phyloP scores from a whole-genome alignment of 2,113 vertebrate genomes.

The Corynorhinus townsendii region DNA sequence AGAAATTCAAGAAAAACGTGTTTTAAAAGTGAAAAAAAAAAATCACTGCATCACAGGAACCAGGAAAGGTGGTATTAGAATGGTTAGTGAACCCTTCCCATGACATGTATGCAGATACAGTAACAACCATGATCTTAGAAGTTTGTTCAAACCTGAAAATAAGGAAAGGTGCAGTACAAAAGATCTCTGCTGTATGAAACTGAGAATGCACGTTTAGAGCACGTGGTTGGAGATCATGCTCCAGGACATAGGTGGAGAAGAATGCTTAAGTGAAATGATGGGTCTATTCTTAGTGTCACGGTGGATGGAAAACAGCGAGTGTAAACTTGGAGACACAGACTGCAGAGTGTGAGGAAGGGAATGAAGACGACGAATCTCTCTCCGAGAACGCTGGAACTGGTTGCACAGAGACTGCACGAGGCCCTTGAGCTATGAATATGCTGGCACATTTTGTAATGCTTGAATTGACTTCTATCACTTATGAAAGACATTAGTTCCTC shows the following conservation, averaged over 20 bases:
- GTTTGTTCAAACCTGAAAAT: slow-evolving; percentile 96
- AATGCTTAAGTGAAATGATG: slow-evolving; percentile 87
- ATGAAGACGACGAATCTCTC: slow-evolving; percentile 88
- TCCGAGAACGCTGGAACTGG: slow-evolving; percentile 93
- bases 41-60: slow-evolving; percentile 92
- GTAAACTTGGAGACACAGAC: slow-evolving; percentile 87
- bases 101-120: slow-evolving; percentile 96
- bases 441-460: neutral
- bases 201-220: slow-evolving; percentile 87
- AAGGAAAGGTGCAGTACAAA: slow-evolving; percentile 86
- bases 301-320: slow-evolving; percentile 90
- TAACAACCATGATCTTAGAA: slow-evolving; percentile 94
- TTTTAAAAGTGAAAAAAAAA: slow-evolving; percentile 91
- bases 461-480: slow-evolving; percentile 47
- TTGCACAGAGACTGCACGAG: slow-evolving; percentile 91
- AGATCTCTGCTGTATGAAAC: slow-evolving; percentile 64
- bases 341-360: slow-evolving; percentile 87
- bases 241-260: slow-evolving; percentile 96
- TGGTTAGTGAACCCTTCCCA: slow-evolving; percentile 97
- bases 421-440: slow-evolving; percentile 65
- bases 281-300: slow-evolving; percentile 82
- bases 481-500: slow-evolving; percentile 46
- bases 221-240: slow-evolving; percentile 92
- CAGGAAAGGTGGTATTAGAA: slow-evolving; percentile 93
- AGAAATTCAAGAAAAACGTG: slow-evolving; percentile 91